A percentile compares a stretch with the other conserved stretches of the same genome.
Evolutionary conservation across 2,113 vertebrate species (phyloP).

Genomic region (Leuciscus idus): DNA sequence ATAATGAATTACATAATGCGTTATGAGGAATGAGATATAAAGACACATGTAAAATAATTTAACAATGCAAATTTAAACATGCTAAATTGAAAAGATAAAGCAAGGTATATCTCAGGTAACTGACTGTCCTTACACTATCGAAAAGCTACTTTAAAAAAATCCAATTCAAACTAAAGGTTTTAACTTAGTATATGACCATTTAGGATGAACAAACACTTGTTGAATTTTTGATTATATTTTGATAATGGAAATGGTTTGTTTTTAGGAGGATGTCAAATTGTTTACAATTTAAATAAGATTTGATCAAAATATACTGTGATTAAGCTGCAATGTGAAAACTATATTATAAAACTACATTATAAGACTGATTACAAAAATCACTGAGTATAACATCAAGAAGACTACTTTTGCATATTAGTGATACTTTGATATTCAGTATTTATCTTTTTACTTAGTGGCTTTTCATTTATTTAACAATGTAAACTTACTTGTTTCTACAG

Average conservation of each 20-base stretch:
- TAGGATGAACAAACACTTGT: background rate
- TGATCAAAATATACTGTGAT: background rate
- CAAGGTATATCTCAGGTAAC: too few species aligned
- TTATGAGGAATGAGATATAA: too few species aligned
- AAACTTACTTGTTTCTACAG: slow-evolving; percentile 55
- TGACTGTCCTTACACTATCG: background rate
- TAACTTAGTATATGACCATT: background rate
- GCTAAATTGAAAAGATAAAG: too few species aligned
- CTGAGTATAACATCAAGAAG: background rate
- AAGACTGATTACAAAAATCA: background rate
- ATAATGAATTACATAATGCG: too few species aligned
- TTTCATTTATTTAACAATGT: background rate
- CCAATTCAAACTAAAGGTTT: background rate
- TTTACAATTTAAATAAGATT: background rate
- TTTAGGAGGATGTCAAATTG: background rate
- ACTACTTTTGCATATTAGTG: too few species aligned
- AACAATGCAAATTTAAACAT: too few species aligned
- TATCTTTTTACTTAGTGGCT: background rate
- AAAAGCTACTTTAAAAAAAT: background rate
- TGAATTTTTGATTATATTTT: background rate
- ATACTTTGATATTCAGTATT: background rate
- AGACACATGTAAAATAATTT: too few species aligned
- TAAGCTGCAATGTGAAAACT: background rate
- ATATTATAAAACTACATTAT: background rate
- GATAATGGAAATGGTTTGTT: background rate